These are phyloP conservation scores for Hirundichthys speculiger DNA, from an alignment of 2,113 vertebrate genomes.

Conservation along the genomic window DNA sequence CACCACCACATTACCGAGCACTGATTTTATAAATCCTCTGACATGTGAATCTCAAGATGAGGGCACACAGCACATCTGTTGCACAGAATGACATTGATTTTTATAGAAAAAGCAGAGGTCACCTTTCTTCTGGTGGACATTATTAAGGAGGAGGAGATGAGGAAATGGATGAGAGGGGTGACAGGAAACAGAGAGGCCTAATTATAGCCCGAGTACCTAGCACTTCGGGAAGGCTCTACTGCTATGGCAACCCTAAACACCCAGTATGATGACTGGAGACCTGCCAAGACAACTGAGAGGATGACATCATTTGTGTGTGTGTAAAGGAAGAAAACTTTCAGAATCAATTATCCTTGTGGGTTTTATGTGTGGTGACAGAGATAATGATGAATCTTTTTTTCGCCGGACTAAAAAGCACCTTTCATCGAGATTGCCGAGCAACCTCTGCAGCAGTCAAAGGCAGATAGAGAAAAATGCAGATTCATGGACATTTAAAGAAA, in stretches of 20 bases:
- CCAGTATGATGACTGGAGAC: constrained; percentile 24
- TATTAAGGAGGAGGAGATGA: neutral
- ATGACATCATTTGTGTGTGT: constrained; percentile 37
- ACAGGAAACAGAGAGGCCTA: constrained; percentile 37
- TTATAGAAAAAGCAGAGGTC: neutral
- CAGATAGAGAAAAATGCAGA: no score
- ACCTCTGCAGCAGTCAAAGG: no score
- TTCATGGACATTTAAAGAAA: no score
- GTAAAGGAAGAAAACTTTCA: constrained; percentile 16
- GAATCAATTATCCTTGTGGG: neutral
- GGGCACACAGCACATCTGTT: constrained; percentile 19
- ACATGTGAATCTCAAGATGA: constrained; percentile 29
- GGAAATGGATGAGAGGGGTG: constrained; percentile 14
- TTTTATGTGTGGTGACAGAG: neutral
- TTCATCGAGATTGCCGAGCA: no score
- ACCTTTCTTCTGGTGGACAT: constrained; percentile 17
- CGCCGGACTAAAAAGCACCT: no score
- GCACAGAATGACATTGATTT: neutral
- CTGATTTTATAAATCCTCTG: constrained; percentile 37
- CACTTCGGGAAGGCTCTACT: constrained; percentile 40
- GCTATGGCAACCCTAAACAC: constrained; percentile 62
- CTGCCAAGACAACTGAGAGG: constrained; percentile 2
- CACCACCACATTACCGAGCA: neutral
- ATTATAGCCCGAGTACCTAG: constrained; percentile 62
- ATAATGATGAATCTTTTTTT: no score